Conservation (phyloP, 2,797 vertebrate genomes). For the Lophotriccus pileatus region DNA sequence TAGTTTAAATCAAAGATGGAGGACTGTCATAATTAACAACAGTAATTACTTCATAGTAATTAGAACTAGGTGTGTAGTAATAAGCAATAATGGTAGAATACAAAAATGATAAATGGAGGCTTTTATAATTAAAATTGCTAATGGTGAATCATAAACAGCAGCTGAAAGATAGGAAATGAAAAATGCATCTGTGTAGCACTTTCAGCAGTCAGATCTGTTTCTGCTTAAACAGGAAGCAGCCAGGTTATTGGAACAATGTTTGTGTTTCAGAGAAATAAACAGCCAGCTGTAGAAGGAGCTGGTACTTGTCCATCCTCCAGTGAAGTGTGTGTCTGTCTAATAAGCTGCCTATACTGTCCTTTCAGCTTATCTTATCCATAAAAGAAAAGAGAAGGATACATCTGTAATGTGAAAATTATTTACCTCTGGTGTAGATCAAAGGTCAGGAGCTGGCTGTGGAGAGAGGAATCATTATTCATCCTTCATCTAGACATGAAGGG, state of each 20-base stretch:
- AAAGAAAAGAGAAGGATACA: background rate
- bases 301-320: background rate
- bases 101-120: background rate
- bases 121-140: constrained; percentile 1
- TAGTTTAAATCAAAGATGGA: background rate
- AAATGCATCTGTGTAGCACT: background rate
- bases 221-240: background rate
- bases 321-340: background rate
- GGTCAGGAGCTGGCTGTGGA: background rate
- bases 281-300: background rate
- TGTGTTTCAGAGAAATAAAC: background rate
- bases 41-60: background rate
- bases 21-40: background rate
- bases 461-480: background rate
- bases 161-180: background rate
- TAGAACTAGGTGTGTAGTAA: constrained; percentile 7
- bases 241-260: background rate
- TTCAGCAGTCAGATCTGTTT: background rate
- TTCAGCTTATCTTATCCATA: background rate
- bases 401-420: background rate
- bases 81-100: background rate
- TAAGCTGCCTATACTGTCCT: background rate
- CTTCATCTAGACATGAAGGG: background rate
- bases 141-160: constrained; percentile 21
- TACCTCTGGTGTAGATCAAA: background rate